Conservation (phyloP, 2,113 vertebrate species). For the Planiliza haematocheilus region DNA sequence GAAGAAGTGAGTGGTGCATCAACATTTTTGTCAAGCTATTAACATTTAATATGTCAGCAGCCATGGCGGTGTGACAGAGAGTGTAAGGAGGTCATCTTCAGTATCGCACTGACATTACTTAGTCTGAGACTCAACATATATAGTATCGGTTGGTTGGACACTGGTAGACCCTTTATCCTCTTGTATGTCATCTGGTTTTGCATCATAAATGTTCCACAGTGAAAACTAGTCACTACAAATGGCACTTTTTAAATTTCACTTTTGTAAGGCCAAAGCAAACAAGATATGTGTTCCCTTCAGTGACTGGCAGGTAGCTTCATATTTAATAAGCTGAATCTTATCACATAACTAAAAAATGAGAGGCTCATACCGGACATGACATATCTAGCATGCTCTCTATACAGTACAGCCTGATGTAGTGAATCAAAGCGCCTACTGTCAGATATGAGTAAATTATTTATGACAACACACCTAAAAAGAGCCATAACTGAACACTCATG, state of each 20-base stretch:
- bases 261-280: too few species aligned
- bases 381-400: too few species aligned
- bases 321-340: not conserved
- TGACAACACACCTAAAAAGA: slow-evolving; percentile 7
- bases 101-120: too few species aligned
- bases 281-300: too few species aligned
- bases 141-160: too few species aligned
- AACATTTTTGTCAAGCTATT: not conserved
- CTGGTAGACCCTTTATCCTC: too few species aligned
- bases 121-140: too few species aligned
- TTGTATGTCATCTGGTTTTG: too few species aligned
- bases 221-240: too few species aligned
- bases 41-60: not conserved
- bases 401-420: too few species aligned
- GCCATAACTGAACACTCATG: slow-evolving; percentile 19
- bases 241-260: too few species aligned
- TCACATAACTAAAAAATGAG: not conserved
- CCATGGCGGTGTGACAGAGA: not conserved
- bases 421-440: not conserved
- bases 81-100: not conserved
- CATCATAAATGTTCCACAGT: too few species aligned
- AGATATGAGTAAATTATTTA: slow-evolving; percentile 15
- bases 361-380: not conserved
- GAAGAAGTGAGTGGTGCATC: not conserved
- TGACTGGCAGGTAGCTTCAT: not conserved